These are phyloP conservation scores for Yoshiicerus persimilis DNA, from an alignment of 1,140 invertebrate genomes.

Conservation along the genomic window DNA sequence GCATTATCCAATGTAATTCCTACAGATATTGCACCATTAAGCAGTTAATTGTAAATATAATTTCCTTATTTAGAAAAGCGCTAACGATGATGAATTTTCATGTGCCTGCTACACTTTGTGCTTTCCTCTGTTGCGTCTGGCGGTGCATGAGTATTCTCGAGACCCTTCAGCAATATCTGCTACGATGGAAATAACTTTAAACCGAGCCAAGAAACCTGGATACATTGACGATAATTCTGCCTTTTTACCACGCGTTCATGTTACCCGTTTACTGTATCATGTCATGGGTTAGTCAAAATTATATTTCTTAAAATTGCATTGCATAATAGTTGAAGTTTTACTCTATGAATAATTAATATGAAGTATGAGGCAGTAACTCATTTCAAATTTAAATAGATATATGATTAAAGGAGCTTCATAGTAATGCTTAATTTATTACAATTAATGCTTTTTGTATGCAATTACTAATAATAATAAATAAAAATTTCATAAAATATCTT, in stretches of 20 bases:
- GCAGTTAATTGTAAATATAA: background rate
- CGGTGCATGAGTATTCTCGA: conserved; percentile 50
- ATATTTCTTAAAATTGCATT: no score
- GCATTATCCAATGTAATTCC: background rate
- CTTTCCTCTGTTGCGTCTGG: conserved; percentile 75
- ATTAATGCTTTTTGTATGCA: no score
- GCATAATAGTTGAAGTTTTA: no score
- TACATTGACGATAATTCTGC: background rate
- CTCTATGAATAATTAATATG: no score
- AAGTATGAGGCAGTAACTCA: no score
- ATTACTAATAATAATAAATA: background rate
- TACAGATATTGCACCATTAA: no score
- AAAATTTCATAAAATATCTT: background rate
- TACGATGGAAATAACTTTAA: conserved; percentile 69
- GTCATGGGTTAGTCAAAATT: conserved; percentile 72
- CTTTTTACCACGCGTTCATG: conserved; percentile 75
- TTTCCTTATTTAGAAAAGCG: background rate
- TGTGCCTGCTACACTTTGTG: conserved; percentile 78
- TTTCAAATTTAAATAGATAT: no score
- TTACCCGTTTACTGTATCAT: conserved; percentile 77
- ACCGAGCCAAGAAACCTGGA: conserved; percentile 64
- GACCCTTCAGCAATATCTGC: conserved; percentile 52
- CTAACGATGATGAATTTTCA: conserved; percentile 57
- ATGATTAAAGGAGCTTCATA: no score
- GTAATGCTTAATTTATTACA: no score